Evolutionary conservation across 2,888 invertebrate genomes (phyloP).

Genomic region (Lasius platythorax): DNA sequence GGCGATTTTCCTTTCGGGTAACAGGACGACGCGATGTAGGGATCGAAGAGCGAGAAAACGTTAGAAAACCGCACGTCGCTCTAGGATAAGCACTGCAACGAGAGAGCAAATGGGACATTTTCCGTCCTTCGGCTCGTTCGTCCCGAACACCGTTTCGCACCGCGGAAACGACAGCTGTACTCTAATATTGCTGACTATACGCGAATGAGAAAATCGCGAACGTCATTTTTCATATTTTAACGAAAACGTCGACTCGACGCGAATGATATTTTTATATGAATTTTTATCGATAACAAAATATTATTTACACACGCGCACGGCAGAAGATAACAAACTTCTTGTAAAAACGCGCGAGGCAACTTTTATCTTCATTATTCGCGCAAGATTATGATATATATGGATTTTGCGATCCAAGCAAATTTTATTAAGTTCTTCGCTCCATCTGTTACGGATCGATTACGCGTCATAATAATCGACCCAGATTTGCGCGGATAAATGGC

Average conservation of each 20-base stretch:
- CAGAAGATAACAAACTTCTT: neutral
- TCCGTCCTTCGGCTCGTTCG: conserved; percentile 15
- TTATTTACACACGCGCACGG: too few relatives aligned
- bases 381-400: neutral
- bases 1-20: conserved; percentile 35
- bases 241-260: neutral
- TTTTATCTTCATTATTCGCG: neutral
- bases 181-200: conserved; percentile 12
- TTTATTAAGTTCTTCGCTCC: neutral
- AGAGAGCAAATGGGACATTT: conserved; percentile 46
- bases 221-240: neutral
- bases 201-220: conserved; percentile 12
- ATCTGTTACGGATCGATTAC: conserved; percentile 30
- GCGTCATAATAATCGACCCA: conserved; percentile 63
- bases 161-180: conserved; percentile 33
- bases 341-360: neutral
- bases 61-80: conserved; percentile 21
- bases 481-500: conserved; percentile 49
- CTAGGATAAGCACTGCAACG: conserved; percentile 36
- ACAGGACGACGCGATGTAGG: neutral
- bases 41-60: conserved; percentile 21
- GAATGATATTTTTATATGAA: neutral
- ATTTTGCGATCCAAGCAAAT: neutral
- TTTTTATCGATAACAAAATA: neutral
- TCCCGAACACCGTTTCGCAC: neutral